These are phyloP conservation scores for Dynastes hyllus DNA, from an alignment of 2,888 invertebrate species.

Conservation along the genomic window DNA sequence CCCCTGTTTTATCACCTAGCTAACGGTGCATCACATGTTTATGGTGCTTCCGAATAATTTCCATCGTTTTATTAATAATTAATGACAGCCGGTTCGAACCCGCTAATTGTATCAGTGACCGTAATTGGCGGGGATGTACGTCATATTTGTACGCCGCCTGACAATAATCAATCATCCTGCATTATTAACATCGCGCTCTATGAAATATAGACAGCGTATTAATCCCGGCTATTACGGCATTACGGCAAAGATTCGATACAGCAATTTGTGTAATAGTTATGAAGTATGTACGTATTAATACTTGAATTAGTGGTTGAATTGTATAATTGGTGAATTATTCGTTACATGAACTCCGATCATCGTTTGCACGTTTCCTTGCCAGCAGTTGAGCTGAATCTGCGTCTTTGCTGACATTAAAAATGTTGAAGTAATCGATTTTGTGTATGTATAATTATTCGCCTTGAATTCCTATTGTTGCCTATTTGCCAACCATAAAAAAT, in stretches of 20 bases:
- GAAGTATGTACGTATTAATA: background rate
- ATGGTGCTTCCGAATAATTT: slow-evolving; percentile 17
- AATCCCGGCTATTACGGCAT: background rate
- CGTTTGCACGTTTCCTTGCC: background rate
- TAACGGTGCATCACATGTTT: slow-evolving; percentile 25
- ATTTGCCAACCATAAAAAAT: no score
- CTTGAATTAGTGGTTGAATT: background rate
- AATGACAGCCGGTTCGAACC: slow-evolving; percentile 12
- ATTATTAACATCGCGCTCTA: slow-evolving; percentile 12
- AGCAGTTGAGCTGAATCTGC: no score
- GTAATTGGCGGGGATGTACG: slow-evolving; percentile 8
- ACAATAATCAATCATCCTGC: slow-evolving; percentile 28
- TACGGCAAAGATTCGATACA: slow-evolving; percentile 6
- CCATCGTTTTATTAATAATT: slow-evolving; percentile 31
- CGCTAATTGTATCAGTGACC: slow-evolving; percentile 22
- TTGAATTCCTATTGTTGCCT: no score
- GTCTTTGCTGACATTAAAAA: no score
- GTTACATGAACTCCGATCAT: background rate
- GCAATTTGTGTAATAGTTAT: slow-evolving; percentile 16
- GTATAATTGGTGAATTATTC: background rate
- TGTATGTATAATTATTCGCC: no score
- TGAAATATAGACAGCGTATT: slow-evolving; percentile 22
- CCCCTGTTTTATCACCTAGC: slow-evolving; percentile 14
- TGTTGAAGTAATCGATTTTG: no score
- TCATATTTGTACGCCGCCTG: slow-evolving; percentile 16